phyloP scores from a whole-genome alignment of 2,797 vertebrate genomes.

The Macropodus opercularis region DNA sequence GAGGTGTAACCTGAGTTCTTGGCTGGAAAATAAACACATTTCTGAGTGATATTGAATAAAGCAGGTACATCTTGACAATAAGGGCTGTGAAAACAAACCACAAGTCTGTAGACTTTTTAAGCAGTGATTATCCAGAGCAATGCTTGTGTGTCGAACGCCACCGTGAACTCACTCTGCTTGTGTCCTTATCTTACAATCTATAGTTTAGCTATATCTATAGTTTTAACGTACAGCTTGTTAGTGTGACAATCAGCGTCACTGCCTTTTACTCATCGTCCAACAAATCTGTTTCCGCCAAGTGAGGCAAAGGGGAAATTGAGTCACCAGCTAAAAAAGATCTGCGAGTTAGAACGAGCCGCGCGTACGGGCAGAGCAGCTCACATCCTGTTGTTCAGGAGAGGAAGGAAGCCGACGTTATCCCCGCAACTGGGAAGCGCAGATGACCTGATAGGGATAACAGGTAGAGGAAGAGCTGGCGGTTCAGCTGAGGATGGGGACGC shows the following conservation, averaged over 20 bases:
- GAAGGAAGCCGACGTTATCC: conserved; percentile 62
- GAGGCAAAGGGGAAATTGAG: conserved; percentile 30
- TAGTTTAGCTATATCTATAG: too few species aligned
- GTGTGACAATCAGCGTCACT: conserved; percentile 4
- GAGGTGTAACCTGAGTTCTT: conserved; percentile 4
- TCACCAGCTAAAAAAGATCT: conserved; percentile 42
- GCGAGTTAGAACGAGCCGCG: conserved; percentile 40
- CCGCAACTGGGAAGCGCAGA: conserved; percentile 56
- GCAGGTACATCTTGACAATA: neutral
- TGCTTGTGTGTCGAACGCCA: too few species aligned
- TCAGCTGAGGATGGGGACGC: conserved; percentile 38
- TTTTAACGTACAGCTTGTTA: neutral
- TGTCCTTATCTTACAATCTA: neutral
- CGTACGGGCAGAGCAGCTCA: conserved; percentile 42
- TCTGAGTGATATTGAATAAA: neutral
- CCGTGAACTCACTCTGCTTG: neutral
- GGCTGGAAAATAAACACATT: conserved; percentile 6
- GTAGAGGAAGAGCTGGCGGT: conserved; percentile 39
- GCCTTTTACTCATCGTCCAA: neutral
- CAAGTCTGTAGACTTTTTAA: too few species aligned
- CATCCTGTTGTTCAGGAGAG: conserved; percentile 72
- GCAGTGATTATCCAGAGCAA: too few species aligned
- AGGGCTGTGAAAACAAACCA: conserved; percentile 1
- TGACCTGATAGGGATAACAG: conserved; percentile 64
- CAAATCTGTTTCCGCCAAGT: conserved; percentile 1